Evolutionary conservation across 1,140 invertebrate genomes (phyloP).

Genomic region (Harpegnathos saltator): DNA sequence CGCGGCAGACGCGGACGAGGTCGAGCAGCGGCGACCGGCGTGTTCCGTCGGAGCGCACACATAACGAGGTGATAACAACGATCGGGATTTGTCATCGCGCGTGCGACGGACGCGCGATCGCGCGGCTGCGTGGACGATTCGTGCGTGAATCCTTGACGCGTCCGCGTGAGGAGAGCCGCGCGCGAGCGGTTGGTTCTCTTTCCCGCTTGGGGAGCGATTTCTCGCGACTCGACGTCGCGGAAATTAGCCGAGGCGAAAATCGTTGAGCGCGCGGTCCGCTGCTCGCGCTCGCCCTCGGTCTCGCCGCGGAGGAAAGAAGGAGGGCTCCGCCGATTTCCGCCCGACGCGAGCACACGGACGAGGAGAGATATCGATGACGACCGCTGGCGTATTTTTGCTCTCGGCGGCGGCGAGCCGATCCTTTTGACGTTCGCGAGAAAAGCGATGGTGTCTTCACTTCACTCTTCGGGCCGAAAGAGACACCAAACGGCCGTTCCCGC

Average conservation of each 20-base stretch:
- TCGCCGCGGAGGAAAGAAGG: not conserved
- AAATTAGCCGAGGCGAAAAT: not conserved
- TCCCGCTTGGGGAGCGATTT: not conserved
- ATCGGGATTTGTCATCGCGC: not conserved
- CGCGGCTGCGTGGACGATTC: not conserved
- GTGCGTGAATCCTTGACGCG: not conserved
- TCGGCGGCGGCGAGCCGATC: no score
- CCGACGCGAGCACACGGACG: no score
- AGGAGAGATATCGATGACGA: not conserved
- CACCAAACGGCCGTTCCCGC: no score
- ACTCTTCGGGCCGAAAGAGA: no score
- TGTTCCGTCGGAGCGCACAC: not conserved
- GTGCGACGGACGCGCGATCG: not conserved
- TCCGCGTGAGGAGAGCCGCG: not conserved
- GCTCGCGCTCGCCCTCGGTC: not conserved
- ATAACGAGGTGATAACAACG: not conserved
- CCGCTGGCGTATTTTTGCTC: no score
- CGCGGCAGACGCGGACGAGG: constrained; percentile 24
- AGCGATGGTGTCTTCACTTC: no score
- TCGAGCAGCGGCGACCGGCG: not conserved
- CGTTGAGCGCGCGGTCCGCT: not conserved
- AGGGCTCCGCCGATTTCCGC: constrained; percentile 10
- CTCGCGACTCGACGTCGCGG: no score
- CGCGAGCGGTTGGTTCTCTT: not conserved
- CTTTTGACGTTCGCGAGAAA: no score